Percentiles rank a stretch among this genome's conserved stretches.
These are phyloP conservation scores for Microctenopoma stevenorrisi DNA, from an alignment of 2,797 vertebrate species.

Conservation along the genomic window DNA sequence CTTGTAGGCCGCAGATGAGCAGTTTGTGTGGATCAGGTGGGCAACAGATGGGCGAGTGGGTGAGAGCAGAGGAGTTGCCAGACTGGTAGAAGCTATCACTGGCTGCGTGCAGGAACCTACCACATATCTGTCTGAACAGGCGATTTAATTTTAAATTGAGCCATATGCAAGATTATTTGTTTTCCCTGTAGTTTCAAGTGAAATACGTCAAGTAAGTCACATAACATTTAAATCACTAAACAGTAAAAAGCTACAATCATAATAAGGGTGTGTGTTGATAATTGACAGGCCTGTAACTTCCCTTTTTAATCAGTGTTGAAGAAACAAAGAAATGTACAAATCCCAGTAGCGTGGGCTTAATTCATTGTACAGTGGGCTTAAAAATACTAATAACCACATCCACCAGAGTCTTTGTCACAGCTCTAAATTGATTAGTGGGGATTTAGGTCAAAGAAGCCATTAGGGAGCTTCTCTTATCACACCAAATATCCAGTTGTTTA, in stretches of 20 bases:
- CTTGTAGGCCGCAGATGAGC: slow-evolving; percentile 14
- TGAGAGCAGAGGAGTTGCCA: slow-evolving; percentile 57
- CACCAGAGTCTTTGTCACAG: slow-evolving; percentile 62
- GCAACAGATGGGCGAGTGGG: slow-evolving; percentile 70
- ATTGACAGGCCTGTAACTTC: not conserved
- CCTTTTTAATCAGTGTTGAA: not conserved
- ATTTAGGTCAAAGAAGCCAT: slow-evolving; percentile 73
- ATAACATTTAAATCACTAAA: not conserved
- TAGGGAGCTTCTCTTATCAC: slow-evolving; percentile 56
- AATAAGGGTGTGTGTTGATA: not conserved
- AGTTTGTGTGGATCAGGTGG: slow-evolving; percentile 66
- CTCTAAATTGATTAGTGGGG: slow-evolving; percentile 77
- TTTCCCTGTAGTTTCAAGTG: not conserved
- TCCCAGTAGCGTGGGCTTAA: slow-evolving; percentile 49
- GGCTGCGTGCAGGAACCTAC: slow-evolving; percentile 35
- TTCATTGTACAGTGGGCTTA: slow-evolving; percentile 56
- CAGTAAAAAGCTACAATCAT: not conserved
- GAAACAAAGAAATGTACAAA: slow-evolving; percentile 53
- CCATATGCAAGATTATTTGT: slow-evolving; percentile 17
- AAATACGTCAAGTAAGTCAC: not conserved
- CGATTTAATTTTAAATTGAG: slow-evolving; percentile 30
- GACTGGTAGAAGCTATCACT: slow-evolving; percentile 58
- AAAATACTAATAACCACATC: slow-evolving; percentile 56
- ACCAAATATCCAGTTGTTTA: slow-evolving; percentile 42
- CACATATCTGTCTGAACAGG: slow-evolving; percentile 22